Conservation (phyloP, 2,888 invertebrate genomes). For the Laspeyria flexula region DNA sequence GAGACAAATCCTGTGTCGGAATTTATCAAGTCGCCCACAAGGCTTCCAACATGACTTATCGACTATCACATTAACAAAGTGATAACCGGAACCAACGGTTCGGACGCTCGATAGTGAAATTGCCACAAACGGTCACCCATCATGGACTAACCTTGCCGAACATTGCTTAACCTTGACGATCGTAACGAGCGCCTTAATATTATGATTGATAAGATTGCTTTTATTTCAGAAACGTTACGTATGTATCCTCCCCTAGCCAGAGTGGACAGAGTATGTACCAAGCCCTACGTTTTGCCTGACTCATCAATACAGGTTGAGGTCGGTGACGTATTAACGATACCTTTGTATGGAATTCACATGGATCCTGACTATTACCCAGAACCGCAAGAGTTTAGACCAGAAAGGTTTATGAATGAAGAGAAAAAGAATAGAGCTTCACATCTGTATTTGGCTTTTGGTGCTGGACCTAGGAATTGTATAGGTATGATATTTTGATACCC, state of each 20-base stretch:
- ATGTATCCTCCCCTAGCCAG: conserved; percentile 85
- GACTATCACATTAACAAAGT: too few species aligned
- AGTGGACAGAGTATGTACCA: conserved; percentile 83
- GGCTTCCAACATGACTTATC: too few species aligned
- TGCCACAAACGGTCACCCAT: too few species aligned
- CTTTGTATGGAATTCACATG: conserved; percentile 81
- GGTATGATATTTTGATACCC: too few species aligned
- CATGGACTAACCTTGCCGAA: too few species aligned
- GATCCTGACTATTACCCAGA: conserved; percentile 85
- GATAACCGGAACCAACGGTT: too few species aligned
- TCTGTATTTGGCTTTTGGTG: conserved; percentile 84
- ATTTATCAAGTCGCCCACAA: too few species aligned
- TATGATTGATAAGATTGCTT: background rate
- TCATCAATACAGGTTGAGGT: conserved; percentile 72
- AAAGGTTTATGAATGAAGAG: conserved; percentile 84
- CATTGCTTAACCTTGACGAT: too few species aligned
- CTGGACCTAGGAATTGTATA: conserved; percentile 83
- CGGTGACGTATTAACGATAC: conserved; percentile 77
- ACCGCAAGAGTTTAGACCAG: conserved; percentile 82
- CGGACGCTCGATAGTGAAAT: too few species aligned
- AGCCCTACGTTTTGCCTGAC: conserved; percentile 82
- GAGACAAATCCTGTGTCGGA: too few species aligned
- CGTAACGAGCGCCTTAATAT: too few species aligned
- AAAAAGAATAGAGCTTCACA: conserved; percentile 79
- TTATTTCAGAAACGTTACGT: conserved; percentile 84